A percentile compares a stretch with the other conserved stretches of the same genome.
These are phyloP conservation scores for Tortricodes alternella DNA, from an alignment of 2,888 invertebrate species.

Conservation along the genomic window DNA sequence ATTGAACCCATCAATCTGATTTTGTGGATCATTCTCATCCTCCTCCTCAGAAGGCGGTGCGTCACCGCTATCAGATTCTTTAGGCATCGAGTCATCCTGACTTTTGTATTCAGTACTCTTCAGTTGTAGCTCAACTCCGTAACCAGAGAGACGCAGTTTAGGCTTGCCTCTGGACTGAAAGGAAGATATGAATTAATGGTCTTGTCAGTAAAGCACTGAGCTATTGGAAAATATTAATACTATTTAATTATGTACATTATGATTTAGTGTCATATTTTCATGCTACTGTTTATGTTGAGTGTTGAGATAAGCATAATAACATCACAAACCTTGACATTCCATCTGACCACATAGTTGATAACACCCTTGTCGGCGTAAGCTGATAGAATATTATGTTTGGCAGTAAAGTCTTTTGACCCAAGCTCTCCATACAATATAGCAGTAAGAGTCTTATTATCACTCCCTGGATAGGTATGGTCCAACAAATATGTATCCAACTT, in stretches of 20 bases:
- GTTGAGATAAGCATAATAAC: no score
- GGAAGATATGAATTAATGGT: conserved; percentile 7
- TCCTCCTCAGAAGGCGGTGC: conserved; percentile 70
- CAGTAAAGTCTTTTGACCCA: conserved; percentile 88
- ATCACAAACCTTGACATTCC: conserved; percentile 88
- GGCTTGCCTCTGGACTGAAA: conserved; percentile 64
- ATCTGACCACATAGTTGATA: conserved; percentile 94
- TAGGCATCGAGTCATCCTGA: conserved; percentile 93
- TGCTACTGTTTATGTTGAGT: no score
- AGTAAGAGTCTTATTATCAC: conserved; percentile 86
- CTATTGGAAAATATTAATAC: no score
- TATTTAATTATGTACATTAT: no score
- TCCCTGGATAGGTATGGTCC: conserved; percentile 93
- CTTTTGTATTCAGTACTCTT: conserved; percentile 99
- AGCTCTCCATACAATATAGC: conserved; percentile 95
- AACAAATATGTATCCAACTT: conserved; percentile 86
- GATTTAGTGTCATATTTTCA: no score
- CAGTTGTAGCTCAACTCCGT: conserved; percentile 98
- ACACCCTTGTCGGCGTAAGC: conserved; percentile 85
- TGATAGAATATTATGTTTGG: conserved; percentile 89
- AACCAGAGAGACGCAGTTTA: conserved; percentile 93
- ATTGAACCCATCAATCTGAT: conserved; percentile 93
- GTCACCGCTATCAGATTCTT: conserved; percentile 82
- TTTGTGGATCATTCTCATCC: conserved; percentile 85
- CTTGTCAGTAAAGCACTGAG: no score